Base-by-base conservation (phyloP, 2,113 vertebrate genomes). In the Rhynchopsitta pachyrhyncha region DNA sequence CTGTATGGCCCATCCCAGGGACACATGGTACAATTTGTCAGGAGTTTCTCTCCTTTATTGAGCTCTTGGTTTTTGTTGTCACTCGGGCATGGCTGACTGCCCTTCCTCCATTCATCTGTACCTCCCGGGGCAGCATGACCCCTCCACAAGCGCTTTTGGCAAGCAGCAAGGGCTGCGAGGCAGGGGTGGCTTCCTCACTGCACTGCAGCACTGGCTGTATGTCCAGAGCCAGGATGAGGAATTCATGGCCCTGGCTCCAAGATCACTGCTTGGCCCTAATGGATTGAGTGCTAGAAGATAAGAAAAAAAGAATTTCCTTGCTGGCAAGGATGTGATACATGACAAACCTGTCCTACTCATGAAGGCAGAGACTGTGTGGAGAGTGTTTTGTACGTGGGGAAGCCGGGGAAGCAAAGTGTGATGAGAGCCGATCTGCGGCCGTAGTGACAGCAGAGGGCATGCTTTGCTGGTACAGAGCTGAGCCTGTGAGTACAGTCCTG, bases 381-480 rank as follows among this genome's bases (percentile, higher is more conserved):
- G 63, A 42, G 37, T 1, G 5, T 33, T 74, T 15, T 23, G 50
- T 1, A 15, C 46, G 42, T 3, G 64, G 23, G 2, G 64, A 27
- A 33, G 37, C 3, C 28, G 27, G 17, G 46, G 50, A 64, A 59
- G 13, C 0, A 0, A 41, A 53, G 44, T 1, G 63, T 0, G 0
- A 7, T 6, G n/a, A 46, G 57, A 90, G 19, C 13, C 0, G 4
- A 37, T 60, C 49, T 86, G 29, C 0, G 1, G 81, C 37, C 1
- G 11, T 3, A 4, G n/a, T 35, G 92, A 93, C 96, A 95, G 95
- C 93, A 97, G 95, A 96, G 95, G 96, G 96, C 95, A 93, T 7
- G 50, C 88, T 94, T 62, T 7, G 49, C 91, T 28, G 53, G 24
- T 9, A 13, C 63, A 57, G 64, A 1, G 1, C 88, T 10, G 66